Evolutionary conservation across 1,140 invertebrate species (phyloP).

Genomic region (Ceratosolen solmsi): DNA sequence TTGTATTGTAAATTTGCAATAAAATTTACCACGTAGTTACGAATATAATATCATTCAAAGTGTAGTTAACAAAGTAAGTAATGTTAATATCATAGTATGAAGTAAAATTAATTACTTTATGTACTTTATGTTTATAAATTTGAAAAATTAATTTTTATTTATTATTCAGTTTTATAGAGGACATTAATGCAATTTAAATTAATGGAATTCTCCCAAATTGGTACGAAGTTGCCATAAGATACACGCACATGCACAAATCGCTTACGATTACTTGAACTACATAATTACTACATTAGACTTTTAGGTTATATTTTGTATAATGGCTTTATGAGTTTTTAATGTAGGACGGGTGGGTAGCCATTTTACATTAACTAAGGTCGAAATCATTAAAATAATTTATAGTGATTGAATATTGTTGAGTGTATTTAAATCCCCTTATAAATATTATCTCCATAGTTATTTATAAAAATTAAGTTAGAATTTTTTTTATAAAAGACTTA

Average conservation of each 20-base stretch:
- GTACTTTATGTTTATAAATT: not conserved
- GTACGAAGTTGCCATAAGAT: not conserved
- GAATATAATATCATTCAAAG: not conserved
- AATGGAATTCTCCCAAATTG: not conserved
- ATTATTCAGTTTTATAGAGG: not conserved
- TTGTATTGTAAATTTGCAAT: too few relatives aligned
- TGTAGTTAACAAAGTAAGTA: not conserved
- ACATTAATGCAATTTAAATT: not conserved
- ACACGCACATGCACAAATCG: not conserved
- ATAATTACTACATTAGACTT: slow-evolving; percentile 14
- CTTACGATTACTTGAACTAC: not conserved
- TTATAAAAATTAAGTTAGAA: too few relatives aligned
- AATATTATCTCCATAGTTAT: not conserved
- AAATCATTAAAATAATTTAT: slow-evolving; percentile 19
- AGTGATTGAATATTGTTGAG: slow-evolving; percentile 18
- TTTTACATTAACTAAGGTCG: slow-evolving; percentile 24
- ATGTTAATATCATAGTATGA: too few relatives aligned
- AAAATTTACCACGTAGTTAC: too few relatives aligned
- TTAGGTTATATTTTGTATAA: slow-evolving; percentile 21
- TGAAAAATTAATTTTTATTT: not conserved
- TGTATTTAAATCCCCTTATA: not conserved
- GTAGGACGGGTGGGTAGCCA: not conserved
- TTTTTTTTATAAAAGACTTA: too few relatives aligned
- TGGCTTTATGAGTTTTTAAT: slow-evolving; percentile 20
- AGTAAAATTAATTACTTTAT: too few relatives aligned